Percentiles rank a stretch among this genome's conserved stretches.
These are phyloP conservation scores for Dendrocopos noguchii DNA, from an alignment of 2,113 vertebrate genomes.

Conservation along the genomic window DNA sequence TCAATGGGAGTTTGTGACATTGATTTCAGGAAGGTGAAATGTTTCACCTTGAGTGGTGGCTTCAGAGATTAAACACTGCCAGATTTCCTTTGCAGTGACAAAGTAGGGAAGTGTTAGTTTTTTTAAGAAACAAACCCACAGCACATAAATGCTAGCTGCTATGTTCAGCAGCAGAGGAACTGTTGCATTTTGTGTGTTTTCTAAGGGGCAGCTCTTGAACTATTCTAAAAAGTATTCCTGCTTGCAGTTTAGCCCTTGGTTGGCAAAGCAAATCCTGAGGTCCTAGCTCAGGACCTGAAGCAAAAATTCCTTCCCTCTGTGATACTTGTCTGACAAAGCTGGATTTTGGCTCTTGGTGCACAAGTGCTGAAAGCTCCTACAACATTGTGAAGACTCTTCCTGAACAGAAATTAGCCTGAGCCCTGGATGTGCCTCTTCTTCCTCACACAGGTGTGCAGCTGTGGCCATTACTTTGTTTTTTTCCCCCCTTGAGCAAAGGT, in stretches of 20 bases:
- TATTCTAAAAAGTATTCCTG: slow-evolving; percentile 6
- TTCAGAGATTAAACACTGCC: slow-evolving; percentile 13
- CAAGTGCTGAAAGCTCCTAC: neutral
- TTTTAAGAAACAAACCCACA: neutral
- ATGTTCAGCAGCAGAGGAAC: slow-evolving; percentile 18
- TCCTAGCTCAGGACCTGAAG: neutral
- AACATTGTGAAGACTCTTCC: neutral
- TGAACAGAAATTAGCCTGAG: neutral
- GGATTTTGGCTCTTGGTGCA: neutral
- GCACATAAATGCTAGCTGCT: slow-evolving; percentile 13
- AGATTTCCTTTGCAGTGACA: slow-evolving; percentile 35
- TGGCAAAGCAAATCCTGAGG: slow-evolving; percentile 21
- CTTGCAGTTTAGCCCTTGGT: neutral
- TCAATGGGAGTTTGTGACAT: neutral
- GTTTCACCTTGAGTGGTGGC: neutral
- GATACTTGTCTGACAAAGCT: neutral
- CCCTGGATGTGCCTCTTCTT: neutral
- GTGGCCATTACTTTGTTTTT: neutral
- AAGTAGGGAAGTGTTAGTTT: neutral
- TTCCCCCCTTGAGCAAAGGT: neutral
- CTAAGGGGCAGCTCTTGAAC: slow-evolving; percentile 9
- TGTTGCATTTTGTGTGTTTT: neutral
- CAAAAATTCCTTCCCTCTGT: neutral
- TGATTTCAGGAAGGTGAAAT: neutral
- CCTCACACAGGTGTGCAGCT: neutral